Evolutionary conservation across 2,113 vertebrate genomes (phyloP).

Genomic region (Sphyrna mokarran): DNA sequence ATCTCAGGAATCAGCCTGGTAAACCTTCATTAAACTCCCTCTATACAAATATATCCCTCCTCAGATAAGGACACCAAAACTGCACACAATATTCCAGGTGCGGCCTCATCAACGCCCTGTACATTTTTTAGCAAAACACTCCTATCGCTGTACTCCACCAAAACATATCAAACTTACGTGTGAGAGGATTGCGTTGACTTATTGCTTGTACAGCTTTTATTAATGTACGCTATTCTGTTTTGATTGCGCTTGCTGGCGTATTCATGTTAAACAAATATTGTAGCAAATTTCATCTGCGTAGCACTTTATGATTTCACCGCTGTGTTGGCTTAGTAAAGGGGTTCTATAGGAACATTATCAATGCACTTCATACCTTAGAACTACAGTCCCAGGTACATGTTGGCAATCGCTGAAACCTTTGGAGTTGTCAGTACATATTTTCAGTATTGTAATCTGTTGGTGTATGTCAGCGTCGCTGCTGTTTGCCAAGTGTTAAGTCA

Average conservation of each 20-base stretch:
- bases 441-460: neutral
- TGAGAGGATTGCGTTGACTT: too few species aligned
- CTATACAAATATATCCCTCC: too few species aligned
- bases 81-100: too few species aligned
- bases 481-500: neutral
- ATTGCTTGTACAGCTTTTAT: neutral
- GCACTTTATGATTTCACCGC: neutral
- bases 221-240: neutral
- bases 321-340: neutral
- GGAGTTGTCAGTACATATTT: neutral
- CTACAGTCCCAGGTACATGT: neutral
- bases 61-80: too few species aligned
- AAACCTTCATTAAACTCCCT: too few species aligned
- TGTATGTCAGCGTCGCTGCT: neutral
- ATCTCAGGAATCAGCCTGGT: too few species aligned
- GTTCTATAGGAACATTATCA: neutral
- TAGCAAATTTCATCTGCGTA: neutral
- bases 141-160: too few species aligned
- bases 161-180: too few species aligned
- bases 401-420: neutral
- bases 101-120: too few species aligned
- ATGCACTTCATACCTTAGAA: neutral
- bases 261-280: neutral
- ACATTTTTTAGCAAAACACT: too few species aligned
- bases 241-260: too few species aligned